Evolutionary conservation across 2,113 vertebrate species (phyloP).

Genomic region (Zosterops borbonicus): DNA sequence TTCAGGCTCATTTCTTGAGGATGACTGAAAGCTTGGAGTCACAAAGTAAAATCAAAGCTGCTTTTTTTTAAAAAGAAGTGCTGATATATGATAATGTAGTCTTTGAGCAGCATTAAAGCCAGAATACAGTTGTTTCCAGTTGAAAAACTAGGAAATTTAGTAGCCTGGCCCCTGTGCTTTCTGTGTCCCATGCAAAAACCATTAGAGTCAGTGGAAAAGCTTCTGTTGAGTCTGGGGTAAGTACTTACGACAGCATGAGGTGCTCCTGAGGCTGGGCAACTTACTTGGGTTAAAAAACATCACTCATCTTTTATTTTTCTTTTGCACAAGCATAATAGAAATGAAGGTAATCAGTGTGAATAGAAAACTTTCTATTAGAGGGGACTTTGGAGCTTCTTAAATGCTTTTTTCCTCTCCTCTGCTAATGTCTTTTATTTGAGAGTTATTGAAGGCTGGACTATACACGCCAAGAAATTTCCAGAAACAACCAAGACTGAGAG

Average conservation of each 20-base stretch:
- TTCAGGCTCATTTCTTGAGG: neutral
- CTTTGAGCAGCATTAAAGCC: neutral
- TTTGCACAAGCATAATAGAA: neutral
- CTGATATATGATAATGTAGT: neutral
- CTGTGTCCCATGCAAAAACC: neutral
- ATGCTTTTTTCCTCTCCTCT: neutral
- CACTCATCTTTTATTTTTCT: neutral
- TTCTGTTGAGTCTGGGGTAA: neutral
- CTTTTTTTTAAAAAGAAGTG: too few species aligned
- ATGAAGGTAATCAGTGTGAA: neutral
- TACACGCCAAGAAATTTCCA: neutral
- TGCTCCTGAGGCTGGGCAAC: neutral
- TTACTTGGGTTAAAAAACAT: neutral
- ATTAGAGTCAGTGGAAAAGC: neutral
- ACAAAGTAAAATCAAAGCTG: neutral
- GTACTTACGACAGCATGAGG: neutral
- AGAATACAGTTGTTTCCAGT: neutral
- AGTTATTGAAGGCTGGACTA: neutral
- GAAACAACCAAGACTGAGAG: neutral
- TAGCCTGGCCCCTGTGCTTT: neutral
- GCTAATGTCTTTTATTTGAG: neutral
- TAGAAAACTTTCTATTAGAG: neutral
- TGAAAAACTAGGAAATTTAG: neutral
- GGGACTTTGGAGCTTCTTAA: neutral
- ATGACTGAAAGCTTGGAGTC: neutral